phyloP scores from a whole-genome alignment of 37 sponge, comb jelly and placozoan species.

The Diacarnus erythraeanus region DNA sequence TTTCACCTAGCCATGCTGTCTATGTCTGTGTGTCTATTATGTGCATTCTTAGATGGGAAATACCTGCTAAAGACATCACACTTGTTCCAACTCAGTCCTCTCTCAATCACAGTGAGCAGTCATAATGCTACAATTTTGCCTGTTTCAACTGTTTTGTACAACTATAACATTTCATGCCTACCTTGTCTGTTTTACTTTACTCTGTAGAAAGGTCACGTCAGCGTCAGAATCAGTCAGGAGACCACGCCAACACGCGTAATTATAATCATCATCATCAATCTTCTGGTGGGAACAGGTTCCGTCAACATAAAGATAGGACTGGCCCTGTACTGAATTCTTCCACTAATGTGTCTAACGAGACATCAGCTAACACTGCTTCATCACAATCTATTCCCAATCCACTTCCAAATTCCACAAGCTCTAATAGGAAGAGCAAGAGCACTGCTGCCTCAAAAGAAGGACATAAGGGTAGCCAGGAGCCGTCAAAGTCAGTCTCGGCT shows the following conservation, averaged over 20 bases:
- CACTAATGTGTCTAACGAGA: neutral
- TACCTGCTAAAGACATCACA: conserved; percentile 21
- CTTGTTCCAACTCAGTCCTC: neutral
- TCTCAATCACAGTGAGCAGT: neutral
- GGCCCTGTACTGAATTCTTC: neutral
- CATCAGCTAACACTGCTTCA: neutral
- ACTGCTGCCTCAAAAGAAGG: neutral
- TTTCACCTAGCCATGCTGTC: too few relatives aligned
- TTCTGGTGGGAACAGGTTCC: neutral
- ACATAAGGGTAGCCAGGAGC: too few relatives aligned
- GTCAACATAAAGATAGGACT: neutral
- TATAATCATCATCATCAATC: neutral
- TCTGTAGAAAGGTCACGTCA: neutral
- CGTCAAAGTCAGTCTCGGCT: too few relatives aligned
- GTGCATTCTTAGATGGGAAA: conserved; percentile 15
- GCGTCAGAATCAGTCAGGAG: too few relatives aligned
- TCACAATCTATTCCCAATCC: neutral
- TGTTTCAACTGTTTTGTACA: neutral
- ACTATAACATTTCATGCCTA: too few relatives aligned
- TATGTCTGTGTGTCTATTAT: too few relatives aligned
- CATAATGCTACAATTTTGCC: neutral
- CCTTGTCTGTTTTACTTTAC: too few relatives aligned
- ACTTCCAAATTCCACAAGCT: neutral
- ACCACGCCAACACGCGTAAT: too few relatives aligned
- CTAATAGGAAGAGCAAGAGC: neutral